Percentiles rank a stretch among this genome's conserved stretches.
Conservation (phyloP, 2,113 vertebrate species). For the Eolophus roseicapilla region DNA sequence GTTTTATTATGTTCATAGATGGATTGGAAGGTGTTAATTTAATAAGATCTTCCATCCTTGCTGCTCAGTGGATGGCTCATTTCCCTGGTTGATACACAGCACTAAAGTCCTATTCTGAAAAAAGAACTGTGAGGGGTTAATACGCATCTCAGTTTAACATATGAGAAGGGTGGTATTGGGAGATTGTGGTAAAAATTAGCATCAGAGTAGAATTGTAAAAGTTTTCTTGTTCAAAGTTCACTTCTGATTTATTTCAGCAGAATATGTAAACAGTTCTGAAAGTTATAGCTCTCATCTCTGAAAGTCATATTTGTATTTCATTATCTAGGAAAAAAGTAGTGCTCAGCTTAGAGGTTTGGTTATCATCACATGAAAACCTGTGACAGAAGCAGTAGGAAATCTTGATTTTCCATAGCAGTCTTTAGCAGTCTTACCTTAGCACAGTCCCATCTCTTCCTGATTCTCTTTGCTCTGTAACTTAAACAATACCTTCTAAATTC, state of each 20-base stretch:
- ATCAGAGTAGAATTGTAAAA: neutral
- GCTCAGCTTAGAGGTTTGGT: neutral
- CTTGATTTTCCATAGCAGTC: neutral
- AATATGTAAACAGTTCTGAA: neutral
- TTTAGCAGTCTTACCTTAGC: neutral
- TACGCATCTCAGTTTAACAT: neutral
- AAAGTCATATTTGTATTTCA: neutral
- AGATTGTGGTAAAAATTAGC: neutral
- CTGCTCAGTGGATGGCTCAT: neutral
- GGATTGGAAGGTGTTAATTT: neutral
- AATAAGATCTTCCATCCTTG: neutral
- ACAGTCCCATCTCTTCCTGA: neutral
- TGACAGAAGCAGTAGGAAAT: neutral
- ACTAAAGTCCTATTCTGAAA: neutral
- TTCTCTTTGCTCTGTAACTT: neutral
- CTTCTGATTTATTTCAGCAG: neutral
- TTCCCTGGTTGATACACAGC: neutral
- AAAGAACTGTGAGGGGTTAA: neutral
- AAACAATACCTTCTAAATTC: neutral
- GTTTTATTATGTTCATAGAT: neutral
- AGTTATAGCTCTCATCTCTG: neutral
- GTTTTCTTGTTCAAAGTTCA: neutral
- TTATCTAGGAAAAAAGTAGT: neutral
- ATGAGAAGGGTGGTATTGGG: neutral
- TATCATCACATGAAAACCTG: neutral